A percentile compares a stretch with the other conserved stretches of the same genome.
phyloP scores from a whole-genome alignment of 2,888 invertebrate species.

The Caenorhabditis uteleia region DNA sequence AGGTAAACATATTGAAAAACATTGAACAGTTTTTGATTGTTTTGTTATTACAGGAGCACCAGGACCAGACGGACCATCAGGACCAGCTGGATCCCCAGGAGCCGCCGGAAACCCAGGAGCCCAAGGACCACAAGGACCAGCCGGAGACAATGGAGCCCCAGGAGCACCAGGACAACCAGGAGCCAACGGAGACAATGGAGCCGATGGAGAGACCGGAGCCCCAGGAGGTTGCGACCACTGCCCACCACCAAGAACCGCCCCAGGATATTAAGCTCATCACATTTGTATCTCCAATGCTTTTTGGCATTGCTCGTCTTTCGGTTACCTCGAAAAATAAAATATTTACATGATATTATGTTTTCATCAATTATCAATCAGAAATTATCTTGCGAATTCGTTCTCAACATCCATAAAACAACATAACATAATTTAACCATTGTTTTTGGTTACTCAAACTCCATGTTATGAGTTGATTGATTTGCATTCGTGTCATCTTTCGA shows the following conservation, averaged over 20 bases:
- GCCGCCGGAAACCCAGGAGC: constrained; percentile 44
- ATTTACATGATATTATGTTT: constrained; percentile 4
- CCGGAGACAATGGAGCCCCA: constrained; percentile 52
- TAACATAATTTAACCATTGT: too few species aligned
- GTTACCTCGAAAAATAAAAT: constrained; percentile 28
- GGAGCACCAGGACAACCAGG: constrained; percentile 55
- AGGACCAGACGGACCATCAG: constrained; percentile 53
- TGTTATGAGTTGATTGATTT: too few species aligned
- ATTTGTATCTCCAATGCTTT: constrained; percentile 34
- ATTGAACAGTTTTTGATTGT: not conserved
- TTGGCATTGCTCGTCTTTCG: constrained; percentile 33
- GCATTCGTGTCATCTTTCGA: too few species aligned
- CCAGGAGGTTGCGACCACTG: constrained; percentile 62
- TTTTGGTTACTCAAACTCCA: too few species aligned
- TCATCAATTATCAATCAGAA: not conserved
- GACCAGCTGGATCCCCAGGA: constrained; percentile 51
- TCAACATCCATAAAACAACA: too few species aligned
- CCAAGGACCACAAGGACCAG: constrained; percentile 52
- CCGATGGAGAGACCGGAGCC: constrained; percentile 55
- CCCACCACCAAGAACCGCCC: constrained; percentile 58
- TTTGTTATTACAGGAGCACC: constrained; percentile 16
- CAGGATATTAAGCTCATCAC: constrained; percentile 50
- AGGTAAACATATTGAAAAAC: constrained; percentile 17
- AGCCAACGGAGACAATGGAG: constrained; percentile 44
- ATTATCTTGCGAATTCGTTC: too few species aligned